Conservation (phyloP, 2,113 vertebrate genomes). For the Misgurnus mizolepis region DNA sequence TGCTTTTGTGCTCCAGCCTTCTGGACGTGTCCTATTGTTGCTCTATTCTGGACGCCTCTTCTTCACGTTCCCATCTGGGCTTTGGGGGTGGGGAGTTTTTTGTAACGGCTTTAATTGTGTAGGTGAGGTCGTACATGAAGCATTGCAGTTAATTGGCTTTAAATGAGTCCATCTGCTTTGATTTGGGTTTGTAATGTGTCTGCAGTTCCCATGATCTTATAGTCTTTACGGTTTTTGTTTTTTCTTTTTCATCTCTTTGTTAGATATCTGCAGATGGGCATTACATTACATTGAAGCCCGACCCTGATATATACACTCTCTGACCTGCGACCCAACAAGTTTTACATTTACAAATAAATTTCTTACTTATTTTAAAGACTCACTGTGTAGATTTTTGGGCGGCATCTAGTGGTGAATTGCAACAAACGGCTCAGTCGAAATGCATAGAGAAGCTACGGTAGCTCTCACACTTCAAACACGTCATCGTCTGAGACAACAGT, state of each 20-base stretch:
- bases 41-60: not conserved
- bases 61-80: slow-evolving; percentile 51
- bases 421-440: too few relatives aligned
- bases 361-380: too few relatives aligned
- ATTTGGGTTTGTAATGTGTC: slow-evolving; percentile 63
- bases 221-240: not conserved
- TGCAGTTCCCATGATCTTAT: slow-evolving; percentile 44
- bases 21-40: slow-evolving; percentile 12
- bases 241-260: too few relatives aligned
- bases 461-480: too few relatives aligned
- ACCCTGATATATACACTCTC: not conserved
- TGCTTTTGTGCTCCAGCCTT: slow-evolving; percentile 5
- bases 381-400: too few relatives aligned
- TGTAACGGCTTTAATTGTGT: slow-evolving; percentile 70
- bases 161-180: slow-evolving; percentile 78
- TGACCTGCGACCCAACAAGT: not conserved
- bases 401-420: too few relatives aligned
- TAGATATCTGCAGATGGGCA: not conserved
- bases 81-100: slow-evolving; percentile 47
- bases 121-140: slow-evolving; percentile 66
- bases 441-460: too few relatives aligned
- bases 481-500: too few relatives aligned
- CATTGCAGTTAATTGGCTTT: slow-evolving; percentile 71
- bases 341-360: too few relatives aligned
- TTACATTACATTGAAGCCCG: not conserved